Conservation (phyloP, 92 coral and sea anemone species). For the Porites divaricata region DNA sequence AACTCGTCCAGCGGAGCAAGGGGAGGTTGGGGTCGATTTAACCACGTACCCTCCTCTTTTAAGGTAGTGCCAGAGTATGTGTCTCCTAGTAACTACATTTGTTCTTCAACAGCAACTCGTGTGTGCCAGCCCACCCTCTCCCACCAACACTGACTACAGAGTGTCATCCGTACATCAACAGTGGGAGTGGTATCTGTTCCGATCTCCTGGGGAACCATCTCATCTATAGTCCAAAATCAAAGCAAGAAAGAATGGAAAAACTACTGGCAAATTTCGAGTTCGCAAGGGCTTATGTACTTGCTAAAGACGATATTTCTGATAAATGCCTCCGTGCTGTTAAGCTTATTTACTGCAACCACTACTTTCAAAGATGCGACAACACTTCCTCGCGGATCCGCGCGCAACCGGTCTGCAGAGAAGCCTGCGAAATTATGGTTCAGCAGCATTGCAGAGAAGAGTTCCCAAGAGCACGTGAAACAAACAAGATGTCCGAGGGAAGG, state of each 20-base stretch:
- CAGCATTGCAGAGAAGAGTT: conserved; percentile 37
- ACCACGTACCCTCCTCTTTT: too few species aligned
- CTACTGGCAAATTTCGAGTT: background rate
- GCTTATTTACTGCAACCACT: conserved; percentile 71
- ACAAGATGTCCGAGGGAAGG: background rate
- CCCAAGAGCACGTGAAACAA: conserved; percentile 5
- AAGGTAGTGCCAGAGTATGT: too few species aligned
- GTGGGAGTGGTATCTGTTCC: conserved; percentile 16
- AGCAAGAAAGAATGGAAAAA: background rate
- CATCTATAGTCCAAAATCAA: background rate
- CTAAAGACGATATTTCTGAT: background rate
- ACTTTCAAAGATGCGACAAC: conserved; percentile 72
- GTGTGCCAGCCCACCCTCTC: background rate
- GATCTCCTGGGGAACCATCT: background rate
- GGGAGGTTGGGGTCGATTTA: too few species aligned
- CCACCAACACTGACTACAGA: background rate
- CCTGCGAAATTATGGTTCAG: conserved; percentile 63
- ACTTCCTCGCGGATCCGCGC: conserved; percentile 53
- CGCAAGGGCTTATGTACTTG: conserved; percentile 14
- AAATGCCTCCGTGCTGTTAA: conserved; percentile 29
- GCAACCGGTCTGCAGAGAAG: conserved; percentile 79
- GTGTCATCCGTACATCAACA: conserved; percentile 1
- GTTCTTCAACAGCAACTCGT: background rate
- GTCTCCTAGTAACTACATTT: background rate
- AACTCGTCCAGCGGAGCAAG: too few species aligned